Evolutionary conservation across 2,888 invertebrate species (phyloP), one percentile per base, ranked within the genome.

Genomic region (Campoplex nolae): DNA sequence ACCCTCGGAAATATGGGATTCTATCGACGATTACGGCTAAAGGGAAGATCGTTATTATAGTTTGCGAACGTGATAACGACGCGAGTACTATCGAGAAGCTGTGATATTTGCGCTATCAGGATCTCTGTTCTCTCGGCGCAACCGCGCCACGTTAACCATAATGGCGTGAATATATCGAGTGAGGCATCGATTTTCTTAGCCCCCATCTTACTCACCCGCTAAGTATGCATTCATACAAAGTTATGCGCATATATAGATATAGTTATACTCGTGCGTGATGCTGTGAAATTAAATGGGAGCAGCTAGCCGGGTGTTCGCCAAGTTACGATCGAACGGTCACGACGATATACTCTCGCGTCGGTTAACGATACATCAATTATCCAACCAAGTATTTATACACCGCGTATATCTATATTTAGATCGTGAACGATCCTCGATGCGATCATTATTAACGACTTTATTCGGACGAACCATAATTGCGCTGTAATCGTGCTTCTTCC

Each of bases 281-380:
- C 32, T 54, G 76, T 51, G 42, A 76, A 71, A 70, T 71, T 83
- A 76, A 79, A 51, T 67, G 56, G 75, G 75, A 84, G 80, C 70
- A 23, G 23, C 23, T 23, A 23, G 23, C 73, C 58, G 68, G 58
- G 62, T 58, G 80, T 75, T 80, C 58, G 62, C 73, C 84, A 56
- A 80, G 80, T n/a, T 68, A 70, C 54, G 71, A 87, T 82, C 82
- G 74, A 67, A 76, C 48, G 71, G 78, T 75, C 73, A 76, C 81
- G 74, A 42, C 74, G 80, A 80, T 81, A 80, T 23, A 23, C 23
- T 23, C 84, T 84, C 48, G 80, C 67, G 65, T 65, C 51, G 67
- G 91, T 90, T 92, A 92, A 92, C 92, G 92, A 92, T 90, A 92
- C 92, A 92, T 92, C 93, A 91, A 92, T 92, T 93, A 87, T 86